A percentile compares a stretch with the other conserved stretches of the same genome.
These are phyloP conservation scores for Ichneumoninae sp. DNA, from an alignment of 2,888 invertebrate genomes.

Conservation along the genomic window DNA sequence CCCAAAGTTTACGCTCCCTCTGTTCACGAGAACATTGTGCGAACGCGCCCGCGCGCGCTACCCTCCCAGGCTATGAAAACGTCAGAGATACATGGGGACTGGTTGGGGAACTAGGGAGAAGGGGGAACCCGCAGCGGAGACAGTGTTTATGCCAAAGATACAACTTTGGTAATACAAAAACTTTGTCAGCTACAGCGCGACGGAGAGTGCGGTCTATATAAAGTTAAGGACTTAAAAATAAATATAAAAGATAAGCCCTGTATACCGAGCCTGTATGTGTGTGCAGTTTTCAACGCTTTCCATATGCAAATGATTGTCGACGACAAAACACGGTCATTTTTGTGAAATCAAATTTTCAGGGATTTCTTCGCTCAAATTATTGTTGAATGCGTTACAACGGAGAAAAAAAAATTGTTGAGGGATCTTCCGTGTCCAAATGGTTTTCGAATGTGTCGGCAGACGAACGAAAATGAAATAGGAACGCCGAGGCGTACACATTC, in stretches of 20 bases:
- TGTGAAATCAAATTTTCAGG: not conserved
- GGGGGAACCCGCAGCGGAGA: not conserved
- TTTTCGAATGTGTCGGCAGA: not conserved
- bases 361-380: not conserved
- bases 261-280: too few relatives aligned
- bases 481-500: not conserved
- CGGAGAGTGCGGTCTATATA: not conserved
- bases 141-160: not conserved
- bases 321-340: too few relatives aligned
- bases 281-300: too few relatives aligned
- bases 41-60: not conserved
- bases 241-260: not conserved
- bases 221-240: not conserved
- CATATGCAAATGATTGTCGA: too few relatives aligned
- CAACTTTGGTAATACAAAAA: conserved; percentile 18
- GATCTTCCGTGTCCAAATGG: not conserved
- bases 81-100: not conserved
- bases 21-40: not conserved
- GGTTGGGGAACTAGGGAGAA: not conserved
- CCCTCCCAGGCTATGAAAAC: not conserved
- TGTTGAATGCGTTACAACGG: not conserved
- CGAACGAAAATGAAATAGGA: not conserved
- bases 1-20: conserved; percentile 4
- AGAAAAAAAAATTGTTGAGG: not conserved
- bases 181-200: not conserved